Evolutionary conservation across 2,797 vertebrate species (phyloP), one percentile per base, ranked within the genome.

Genomic region (Adelosebastes latens): DNA sequence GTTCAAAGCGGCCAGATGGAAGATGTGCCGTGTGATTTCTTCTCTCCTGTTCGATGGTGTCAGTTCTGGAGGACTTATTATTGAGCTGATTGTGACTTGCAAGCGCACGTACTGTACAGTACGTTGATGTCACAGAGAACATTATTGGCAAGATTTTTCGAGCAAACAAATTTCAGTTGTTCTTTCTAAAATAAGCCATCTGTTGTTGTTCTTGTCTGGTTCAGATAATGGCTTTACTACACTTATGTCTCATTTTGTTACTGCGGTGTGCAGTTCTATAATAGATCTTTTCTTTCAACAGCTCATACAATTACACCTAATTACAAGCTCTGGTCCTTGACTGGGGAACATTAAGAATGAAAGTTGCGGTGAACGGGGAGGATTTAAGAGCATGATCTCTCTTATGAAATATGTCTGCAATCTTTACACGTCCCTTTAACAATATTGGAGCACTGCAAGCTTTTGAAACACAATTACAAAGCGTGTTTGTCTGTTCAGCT

Each of bases 1-100:
- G 90, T 89, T 89, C 73, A 80, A 78, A 88, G 80, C 22, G 80
- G 69, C 87, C 82, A 90, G 87, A 88, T 87, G 85, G 88, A 85
- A 72, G 87, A 83, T 72, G 73, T 82, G 79, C 70, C 14, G 7
- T 76, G 80, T 84, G 81, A 85, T 80, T 74, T 75, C 76, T 77
- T 73, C 55, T 79, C 67, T 62, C 39, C 62, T 16, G 65, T 68
- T 81, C 18, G 12, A 42, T 61, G 59, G 71, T 42, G 79, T 86
- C 73, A 78, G 25, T 78, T 73, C 9, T 61, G 2, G 31, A 75
- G 7, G 58, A 61, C 53, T 39, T 52, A 55, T 64, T 69, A 31
- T 77, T 70, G 68, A 62, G 71, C 13, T 63, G 62, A 79, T 80
- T 76, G 46, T 65, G 2, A 65, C 31, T 75, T 55, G 66, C 39